Conservation (phyloP, 2,797 vertebrate species). For the Alfaro cultratus region DNA sequence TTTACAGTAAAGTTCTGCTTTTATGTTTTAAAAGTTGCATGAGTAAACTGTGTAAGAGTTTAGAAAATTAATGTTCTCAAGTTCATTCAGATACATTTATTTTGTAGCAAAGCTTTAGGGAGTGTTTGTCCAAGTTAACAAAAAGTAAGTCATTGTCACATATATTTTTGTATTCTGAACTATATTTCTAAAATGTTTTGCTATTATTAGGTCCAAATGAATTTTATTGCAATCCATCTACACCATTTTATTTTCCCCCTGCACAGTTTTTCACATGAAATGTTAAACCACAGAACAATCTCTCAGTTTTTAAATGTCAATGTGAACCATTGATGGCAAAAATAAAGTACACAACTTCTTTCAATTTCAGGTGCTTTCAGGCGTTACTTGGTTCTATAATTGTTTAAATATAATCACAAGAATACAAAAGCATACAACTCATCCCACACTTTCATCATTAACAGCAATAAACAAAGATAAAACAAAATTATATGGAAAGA, state of each 20-base stretch:
- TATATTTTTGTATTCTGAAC: not conserved
- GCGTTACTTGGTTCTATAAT: not conserved
- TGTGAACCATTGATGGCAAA: not conserved
- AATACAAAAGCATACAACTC: not conserved
- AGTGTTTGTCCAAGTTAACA: not conserved
- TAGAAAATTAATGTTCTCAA: not conserved
- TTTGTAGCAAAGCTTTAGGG: not conserved
- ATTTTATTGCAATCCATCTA: not conserved
- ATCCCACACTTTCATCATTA: not conserved
- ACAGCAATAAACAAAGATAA: not conserved
- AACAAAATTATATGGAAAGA: not conserved
- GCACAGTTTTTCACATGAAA: not conserved
- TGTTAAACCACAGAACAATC: not conserved
- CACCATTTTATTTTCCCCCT: not conserved
- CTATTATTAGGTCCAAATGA: not conserved
- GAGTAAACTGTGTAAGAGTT: not conserved
- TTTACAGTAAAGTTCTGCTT: constrained; percentile 9
- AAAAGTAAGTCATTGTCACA: not conserved
- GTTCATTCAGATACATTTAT: constrained; percentile 4
- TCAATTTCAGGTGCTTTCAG: not conserved
- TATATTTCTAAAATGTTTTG: not conserved
- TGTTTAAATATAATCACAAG: not conserved
- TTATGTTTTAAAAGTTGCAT: constrained; percentile 8
- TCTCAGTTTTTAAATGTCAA: not conserved
- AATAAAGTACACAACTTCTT: not conserved